Evolutionary conservation across 2,888 invertebrate genomes (phyloP).

Genomic region (Acanthosepion pharaonis): DNA sequence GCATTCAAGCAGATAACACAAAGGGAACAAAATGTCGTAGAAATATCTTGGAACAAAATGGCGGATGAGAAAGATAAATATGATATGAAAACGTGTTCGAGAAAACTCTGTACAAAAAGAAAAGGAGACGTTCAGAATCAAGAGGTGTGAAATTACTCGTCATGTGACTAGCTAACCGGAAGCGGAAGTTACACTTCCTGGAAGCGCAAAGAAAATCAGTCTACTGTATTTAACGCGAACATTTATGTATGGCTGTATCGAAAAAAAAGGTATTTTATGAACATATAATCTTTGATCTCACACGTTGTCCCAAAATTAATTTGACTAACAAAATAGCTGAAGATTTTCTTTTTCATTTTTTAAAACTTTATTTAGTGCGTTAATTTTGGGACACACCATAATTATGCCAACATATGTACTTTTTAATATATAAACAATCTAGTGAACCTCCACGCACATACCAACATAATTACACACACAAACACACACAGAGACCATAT

Average conservation of each 20-base stretch:
- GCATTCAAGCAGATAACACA: neutral
- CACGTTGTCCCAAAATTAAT: too few relatives aligned
- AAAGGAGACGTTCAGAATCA: neutral
- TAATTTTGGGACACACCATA: too few relatives aligned
- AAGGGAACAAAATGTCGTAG: neutral
- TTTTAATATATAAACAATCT: too few relatives aligned
- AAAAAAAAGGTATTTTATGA: neutral
- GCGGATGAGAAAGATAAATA: slow-evolving; percentile 4
- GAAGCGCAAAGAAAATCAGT: neutral
- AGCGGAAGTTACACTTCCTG: slow-evolving; percentile 20
- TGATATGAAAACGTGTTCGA: slow-evolving; percentile 33
- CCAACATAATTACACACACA: neutral
- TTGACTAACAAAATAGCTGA: too few relatives aligned
- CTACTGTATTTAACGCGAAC: neutral
- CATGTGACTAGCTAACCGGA: slow-evolving; percentile 33
- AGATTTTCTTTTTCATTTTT: too few relatives aligned
- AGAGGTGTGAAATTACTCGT: slow-evolving; percentile 18
- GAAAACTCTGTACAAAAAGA: neutral
- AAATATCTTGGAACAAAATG: neutral
- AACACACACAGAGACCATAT: neutral
- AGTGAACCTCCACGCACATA: neutral
- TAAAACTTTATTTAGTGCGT: too few relatives aligned
- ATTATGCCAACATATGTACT: too few relatives aligned
- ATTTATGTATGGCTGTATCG: neutral
- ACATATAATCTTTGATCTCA: too few relatives aligned